Evolutionary conservation across 2,113 vertebrate genomes (phyloP).

Genomic region (Dipodomys stephensi): DNA sequence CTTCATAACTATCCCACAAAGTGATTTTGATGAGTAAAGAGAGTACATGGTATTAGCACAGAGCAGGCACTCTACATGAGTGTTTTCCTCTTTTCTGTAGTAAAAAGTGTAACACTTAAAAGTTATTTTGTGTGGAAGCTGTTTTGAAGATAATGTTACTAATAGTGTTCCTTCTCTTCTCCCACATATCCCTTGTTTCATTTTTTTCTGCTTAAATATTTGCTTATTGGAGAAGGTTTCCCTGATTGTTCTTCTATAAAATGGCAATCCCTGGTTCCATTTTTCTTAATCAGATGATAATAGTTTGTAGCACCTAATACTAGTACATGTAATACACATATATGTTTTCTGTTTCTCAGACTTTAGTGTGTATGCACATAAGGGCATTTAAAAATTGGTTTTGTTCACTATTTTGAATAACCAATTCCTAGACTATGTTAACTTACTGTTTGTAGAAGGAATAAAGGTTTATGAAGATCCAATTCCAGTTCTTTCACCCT

Average conservation of each 20-base stretch:
- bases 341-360: neutral
- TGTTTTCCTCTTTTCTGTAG: neutral
- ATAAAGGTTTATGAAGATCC: neutral
- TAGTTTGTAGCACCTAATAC: too few relatives aligned
- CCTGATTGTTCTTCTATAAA: too few relatives aligned
- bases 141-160: too few relatives aligned
- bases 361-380: neutral
- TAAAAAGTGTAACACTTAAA: too few relatives aligned
- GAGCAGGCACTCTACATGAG: neutral
- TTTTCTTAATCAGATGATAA: too few relatives aligned
- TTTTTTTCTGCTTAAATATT: too few relatives aligned
- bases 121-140: too few relatives aligned
- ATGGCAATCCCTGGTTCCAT: too few relatives aligned
- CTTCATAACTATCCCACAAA: neutral
- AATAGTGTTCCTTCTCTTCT: too few relatives aligned
- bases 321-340: too few relatives aligned
- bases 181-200: too few relatives aligned
- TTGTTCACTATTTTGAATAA: conserved; percentile 6
- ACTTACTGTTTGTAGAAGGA: conserved; percentile 9
- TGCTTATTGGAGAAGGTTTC: too few relatives aligned
- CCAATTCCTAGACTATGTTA: neutral
- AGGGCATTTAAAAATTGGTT: neutral
- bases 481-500: neutral
- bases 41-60: neutral
- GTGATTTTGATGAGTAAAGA: conserved; percentile 36